Conservation (phyloP, 2,888 invertebrate species). For the Acleris holmiana region DNA sequence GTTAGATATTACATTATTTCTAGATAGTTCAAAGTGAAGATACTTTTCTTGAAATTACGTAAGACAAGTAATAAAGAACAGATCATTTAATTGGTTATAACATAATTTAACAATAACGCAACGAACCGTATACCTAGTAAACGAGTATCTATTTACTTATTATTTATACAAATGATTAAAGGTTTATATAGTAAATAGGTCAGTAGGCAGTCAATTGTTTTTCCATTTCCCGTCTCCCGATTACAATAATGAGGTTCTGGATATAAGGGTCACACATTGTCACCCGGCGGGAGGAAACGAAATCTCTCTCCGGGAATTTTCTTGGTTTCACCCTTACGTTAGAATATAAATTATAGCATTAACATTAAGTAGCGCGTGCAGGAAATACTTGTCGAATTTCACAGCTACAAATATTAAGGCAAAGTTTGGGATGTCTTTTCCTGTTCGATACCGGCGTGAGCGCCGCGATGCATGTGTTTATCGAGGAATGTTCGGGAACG, state of each 20-base stretch:
- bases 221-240: slow-evolving; percentile 53
- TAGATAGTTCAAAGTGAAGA: not conserved
- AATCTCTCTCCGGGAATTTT: slow-evolving; percentile 46
- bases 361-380: slow-evolving; percentile 44
- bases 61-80: not conserved
- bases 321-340: slow-evolving; percentile 42
- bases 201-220: slow-evolving; percentile 42
- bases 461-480: slow-evolving; percentile 54
- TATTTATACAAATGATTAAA: not conserved
- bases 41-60: not conserved
- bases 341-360: slow-evolving; percentile 50
- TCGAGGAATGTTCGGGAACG: slow-evolving; percentile 52
- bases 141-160: too few species aligned
- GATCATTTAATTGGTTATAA: too few species aligned
- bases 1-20: not conserved
- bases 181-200: slow-evolving; percentile 16
- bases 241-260: slow-evolving; percentile 57
- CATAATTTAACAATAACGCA: too few species aligned
- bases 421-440: slow-evolving; percentile 47
- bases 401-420: slow-evolving; percentile 39
- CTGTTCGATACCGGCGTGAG: slow-evolving; percentile 44
- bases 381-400: slow-evolving; percentile 40
- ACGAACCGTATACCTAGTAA: too few species aligned
- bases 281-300: slow-evolving; percentile 47
- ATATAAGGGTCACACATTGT: slow-evolving; percentile 56